Conservation (phyloP, 2,113 vertebrate species). For the Pagrus major region DNA sequence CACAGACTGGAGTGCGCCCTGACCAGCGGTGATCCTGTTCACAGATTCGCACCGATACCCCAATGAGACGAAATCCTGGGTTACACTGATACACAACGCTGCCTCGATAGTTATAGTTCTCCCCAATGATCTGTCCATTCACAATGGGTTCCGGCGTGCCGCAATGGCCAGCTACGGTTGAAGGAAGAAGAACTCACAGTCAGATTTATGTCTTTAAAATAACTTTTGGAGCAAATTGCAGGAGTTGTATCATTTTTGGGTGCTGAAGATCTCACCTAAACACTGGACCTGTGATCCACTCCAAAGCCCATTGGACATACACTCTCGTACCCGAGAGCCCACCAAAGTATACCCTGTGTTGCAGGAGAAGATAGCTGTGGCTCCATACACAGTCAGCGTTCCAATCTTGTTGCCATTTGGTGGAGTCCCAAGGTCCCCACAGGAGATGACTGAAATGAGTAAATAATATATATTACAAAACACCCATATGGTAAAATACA, state of each 20-base stretch:
- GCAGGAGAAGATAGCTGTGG: conserved; percentile 98
- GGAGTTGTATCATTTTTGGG: neutral
- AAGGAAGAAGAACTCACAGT: neutral
- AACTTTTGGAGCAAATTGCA: neutral
- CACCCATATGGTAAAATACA: neutral
- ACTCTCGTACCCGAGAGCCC: conserved; percentile 95
- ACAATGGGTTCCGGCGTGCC: conserved; percentile 94
- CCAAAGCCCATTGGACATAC: conserved; percentile 98
- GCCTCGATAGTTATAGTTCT: conserved; percentile 97
- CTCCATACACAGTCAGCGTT: conserved; percentile 91
- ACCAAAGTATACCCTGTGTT: conserved; percentile 97
- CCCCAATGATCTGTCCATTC: conserved; percentile 95
- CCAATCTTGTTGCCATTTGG: conserved; percentile 97
- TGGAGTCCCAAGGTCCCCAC: conserved; percentile 92
- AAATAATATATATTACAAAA: conserved; percentile 5
- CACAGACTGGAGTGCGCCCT: conserved; percentile 94
- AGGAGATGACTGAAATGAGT: conserved; percentile 91
- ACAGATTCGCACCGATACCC: conserved; percentile 97
- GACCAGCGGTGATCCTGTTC: conserved; percentile 99
- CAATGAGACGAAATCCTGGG: conserved; percentile 96
- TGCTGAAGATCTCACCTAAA: conserved; percentile 86
- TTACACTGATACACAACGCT: conserved; percentile 98
- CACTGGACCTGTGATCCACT: conserved; percentile 94
- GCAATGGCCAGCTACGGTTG: conserved; percentile 90
- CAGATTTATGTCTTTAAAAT: neutral